Base-by-base conservation (phyloP, 2,113 vertebrate genomes). In the Hippocampus mohnikei region DNA sequence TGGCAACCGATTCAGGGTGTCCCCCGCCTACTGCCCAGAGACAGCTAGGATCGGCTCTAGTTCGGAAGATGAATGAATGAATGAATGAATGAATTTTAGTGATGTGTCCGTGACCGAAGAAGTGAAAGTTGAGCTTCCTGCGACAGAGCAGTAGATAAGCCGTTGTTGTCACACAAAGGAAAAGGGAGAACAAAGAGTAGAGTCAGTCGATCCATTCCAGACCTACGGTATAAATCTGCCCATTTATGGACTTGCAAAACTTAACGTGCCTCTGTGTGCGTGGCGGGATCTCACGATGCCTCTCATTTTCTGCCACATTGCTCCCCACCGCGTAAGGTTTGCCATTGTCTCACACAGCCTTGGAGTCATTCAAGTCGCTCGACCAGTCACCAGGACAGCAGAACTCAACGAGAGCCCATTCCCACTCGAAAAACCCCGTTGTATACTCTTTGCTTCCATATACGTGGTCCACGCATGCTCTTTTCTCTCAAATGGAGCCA, bases 181-280 rank as follows among this genome's bases (percentile, higher is more conserved):
- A 62, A 29, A 70, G 74, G 81, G 58, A 3, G 12, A 70, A 33
- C 27, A 27, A 59, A 48, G 68, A 81, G 69, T 44, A 70, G 33
- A 60, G 71, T 21, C 78, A 60, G 71, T 21, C 78, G 82, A 79
- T 78, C 69, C 46, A 75, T 65, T 27, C 72, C 84, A 88, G 81
- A 56, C 72, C 82, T 72, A 29, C 13, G 27, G 76, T 73, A 64
- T 84, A 76, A 87, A 76, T 85, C 83, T 88, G 83, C 73, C 90
- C 88, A 86, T 89, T 73, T 90, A 89, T 88, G 90, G 87, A 87
- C 78, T 81, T 84, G 79, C 86, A 80, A 75, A 81, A 64, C 20
- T 27, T 46, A 79, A 10, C 50, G 55, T 64, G 33, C 33, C 33
- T 37, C 5, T 44, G 18, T 59, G 66, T 37, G 27, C 12, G 23